Evolutionary conservation across 2,797 vertebrate genomes (phyloP).

Genomic region (Brotula barbata): DNA sequence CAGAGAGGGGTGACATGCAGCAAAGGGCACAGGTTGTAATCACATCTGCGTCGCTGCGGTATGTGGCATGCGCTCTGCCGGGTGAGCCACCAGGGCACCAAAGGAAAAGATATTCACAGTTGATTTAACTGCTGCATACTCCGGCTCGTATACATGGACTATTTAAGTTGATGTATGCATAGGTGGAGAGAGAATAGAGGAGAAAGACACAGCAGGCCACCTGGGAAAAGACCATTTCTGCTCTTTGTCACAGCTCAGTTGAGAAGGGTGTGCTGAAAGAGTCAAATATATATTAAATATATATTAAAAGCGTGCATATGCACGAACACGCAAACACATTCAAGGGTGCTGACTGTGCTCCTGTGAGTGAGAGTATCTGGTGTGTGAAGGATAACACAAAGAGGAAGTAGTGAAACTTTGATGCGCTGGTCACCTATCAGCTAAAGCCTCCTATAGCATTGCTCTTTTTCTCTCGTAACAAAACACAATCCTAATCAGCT

Average conservation of each 20-base stretch:
- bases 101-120: slow-evolving; percentile 6
- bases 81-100: no score
- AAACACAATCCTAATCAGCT: slow-evolving; percentile 14
- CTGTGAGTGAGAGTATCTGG: slow-evolving; percentile 52
- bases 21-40: no score
- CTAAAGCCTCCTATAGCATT: slow-evolving; percentile 54
- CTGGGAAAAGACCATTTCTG: slow-evolving; percentile 22
- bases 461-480: slow-evolving; percentile 37
- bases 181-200: background rate
- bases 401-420: slow-evolving; percentile 83
- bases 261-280: slow-evolving; percentile 19
- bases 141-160: background rate
- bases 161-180: background rate
- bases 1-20: no score
- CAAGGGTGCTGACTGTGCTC: slow-evolving; percentile 41
- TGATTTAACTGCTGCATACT: background rate
- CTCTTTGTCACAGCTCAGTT: slow-evolving; percentile 20
- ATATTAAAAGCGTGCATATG: background rate
- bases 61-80: no score
- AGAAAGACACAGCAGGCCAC: background rate
- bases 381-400: slow-evolving; percentile 73
- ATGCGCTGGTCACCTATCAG: slow-evolving; percentile 75
- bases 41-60: no score
- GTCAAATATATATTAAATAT: slow-evolving; percentile 10
- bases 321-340: slow-evolving; percentile 10